Percentiles rank a stretch among this genome's conserved stretches.
phyloP scores from a whole-genome alignment of 2,113 vertebrate genomes.

The Odocoileus virginianus region DNA sequence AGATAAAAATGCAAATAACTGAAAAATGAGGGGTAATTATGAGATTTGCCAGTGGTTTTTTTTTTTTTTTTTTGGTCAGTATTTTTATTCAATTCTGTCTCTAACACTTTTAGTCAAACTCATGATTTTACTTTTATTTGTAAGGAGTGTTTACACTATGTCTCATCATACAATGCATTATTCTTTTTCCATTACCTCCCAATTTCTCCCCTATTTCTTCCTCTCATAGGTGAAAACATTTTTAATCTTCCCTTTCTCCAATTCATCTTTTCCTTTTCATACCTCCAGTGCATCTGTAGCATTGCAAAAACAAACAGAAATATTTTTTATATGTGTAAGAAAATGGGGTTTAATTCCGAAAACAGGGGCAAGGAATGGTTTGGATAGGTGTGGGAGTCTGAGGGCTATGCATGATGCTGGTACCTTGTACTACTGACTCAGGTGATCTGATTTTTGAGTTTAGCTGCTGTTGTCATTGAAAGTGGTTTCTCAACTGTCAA shows the following conservation, averaged over 20 bases:
- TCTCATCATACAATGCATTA: not conserved
- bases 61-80: not conserved
- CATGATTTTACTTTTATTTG: not conserved
- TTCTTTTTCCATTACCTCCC: not conserved
- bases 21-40: not conserved
- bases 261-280: not conserved
- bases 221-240: not conserved
- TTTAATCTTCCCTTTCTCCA: not conserved
- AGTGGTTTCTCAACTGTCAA: not conserved
- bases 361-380: not conserved
- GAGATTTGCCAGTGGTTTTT: not conserved
- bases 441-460: not conserved
- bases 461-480: not conserved
- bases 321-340: not conserved
- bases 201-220: not conserved
- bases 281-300: not conserved
- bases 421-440: not conserved
- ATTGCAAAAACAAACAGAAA: not conserved
- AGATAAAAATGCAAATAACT: not conserved
- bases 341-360: not conserved
- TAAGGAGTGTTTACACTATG: not conserved
- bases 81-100: not conserved
- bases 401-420: not conserved
- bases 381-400: not conserved
- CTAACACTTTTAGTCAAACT: not conserved